These are phyloP conservation scores for Acipenser transmontanus DNA, from an alignment of 2,797 vertebrate genomes.

Conservation along the genomic window DNA sequence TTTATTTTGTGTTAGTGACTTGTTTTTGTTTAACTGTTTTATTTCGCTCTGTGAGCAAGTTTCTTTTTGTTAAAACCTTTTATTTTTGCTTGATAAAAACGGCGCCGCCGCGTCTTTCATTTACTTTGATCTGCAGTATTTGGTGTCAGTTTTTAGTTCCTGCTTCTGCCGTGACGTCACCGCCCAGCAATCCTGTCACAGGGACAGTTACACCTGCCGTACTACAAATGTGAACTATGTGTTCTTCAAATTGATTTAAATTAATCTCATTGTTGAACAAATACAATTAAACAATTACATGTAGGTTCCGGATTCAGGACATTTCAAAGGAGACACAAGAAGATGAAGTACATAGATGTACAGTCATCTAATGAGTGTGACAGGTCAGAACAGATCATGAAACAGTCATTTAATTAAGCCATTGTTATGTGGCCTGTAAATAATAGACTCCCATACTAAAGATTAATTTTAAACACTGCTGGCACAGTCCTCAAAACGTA, in stretches of 20 bases:
- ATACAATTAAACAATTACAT: neutral
- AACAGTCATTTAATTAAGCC: neutral
- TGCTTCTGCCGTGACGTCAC: neutral
- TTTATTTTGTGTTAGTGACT: neutral
- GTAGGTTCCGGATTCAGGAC: neutral
- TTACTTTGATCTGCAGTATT: no score
- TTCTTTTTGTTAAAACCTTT: no score
- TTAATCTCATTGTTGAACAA: neutral
- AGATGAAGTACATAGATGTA: neutral
- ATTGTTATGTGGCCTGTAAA: neutral
- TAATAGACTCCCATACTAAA: neutral
- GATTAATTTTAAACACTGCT: neutral
- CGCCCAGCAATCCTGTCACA: neutral
- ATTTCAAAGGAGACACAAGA: neutral
- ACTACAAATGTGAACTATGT: neutral
- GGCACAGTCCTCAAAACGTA: no score
- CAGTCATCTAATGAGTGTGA: neutral
- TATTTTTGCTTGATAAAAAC: no score
- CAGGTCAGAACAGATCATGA: neutral
- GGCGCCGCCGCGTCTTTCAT: no score
- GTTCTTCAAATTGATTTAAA: neutral
- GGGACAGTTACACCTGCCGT: neutral
- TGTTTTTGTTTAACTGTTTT: no score
- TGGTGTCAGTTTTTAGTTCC: no score
- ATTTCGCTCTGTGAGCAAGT: no score